These are phyloP conservation scores for Metaphire vulgaris DNA, from an alignment of 1,140 invertebrate genomes.

Conservation along the genomic window DNA sequence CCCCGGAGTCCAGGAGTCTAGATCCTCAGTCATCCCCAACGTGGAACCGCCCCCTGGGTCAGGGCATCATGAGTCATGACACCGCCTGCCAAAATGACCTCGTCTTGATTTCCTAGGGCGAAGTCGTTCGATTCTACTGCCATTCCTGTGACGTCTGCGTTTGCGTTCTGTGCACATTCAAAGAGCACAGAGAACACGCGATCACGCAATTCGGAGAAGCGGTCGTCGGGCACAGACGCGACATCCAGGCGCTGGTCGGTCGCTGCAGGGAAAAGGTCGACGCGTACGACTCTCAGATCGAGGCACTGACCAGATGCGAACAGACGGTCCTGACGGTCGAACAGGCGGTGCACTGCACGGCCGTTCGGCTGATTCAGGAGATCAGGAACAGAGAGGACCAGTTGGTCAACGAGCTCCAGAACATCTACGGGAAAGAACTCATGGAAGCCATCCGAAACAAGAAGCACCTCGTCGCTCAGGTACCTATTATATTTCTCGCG, in stretches of 20 bases:
- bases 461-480: constrained; percentile 45
- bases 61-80: too few species aligned
- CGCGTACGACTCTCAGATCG: constrained; percentile 44
- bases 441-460: constrained; percentile 49
- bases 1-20: too few species aligned
- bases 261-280: constrained; percentile 48
- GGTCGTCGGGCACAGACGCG: constrained; percentile 50
- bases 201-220: constrained; percentile 51
- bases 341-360: constrained; percentile 45
- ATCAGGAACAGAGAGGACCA: constrained; percentile 47
- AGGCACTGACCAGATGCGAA: constrained; percentile 36
- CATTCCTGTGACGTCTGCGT: constrained; percentile 52
- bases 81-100: too few species aligned
- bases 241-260: constrained; percentile 44
- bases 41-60: too few species aligned
- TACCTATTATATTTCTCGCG: too few species aligned
- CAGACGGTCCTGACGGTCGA: constrained; percentile 45
- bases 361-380: constrained; percentile 47
- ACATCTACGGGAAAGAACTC: constrained; percentile 46
- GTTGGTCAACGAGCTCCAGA: constrained; percentile 49
- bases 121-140: constrained; percentile 52
- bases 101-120: constrained; percentile 44
- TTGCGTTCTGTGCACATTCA: constrained; percentile 53
- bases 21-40: too few species aligned
- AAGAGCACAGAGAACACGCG: constrained; percentile 53